These are phyloP conservation scores for Mormyrus hasselquistii DNA, from an alignment of 2,797 vertebrate species.

Conservation along the genomic window DNA sequence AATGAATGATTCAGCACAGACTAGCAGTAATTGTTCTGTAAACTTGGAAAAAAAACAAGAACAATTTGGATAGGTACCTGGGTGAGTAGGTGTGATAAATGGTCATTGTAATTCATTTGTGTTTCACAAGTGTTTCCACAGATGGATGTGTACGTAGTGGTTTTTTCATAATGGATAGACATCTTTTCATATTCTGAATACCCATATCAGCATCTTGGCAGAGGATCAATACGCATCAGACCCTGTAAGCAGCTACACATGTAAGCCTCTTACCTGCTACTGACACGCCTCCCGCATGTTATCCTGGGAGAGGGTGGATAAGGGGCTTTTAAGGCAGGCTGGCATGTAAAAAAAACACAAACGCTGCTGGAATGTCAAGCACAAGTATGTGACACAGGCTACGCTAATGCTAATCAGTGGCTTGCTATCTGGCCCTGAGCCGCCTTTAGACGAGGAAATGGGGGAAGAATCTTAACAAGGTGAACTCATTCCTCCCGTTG, in stretches of 20 bases:
- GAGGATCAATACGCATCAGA: neutral
- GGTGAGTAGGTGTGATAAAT: neutral
- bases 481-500: neutral
- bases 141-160: neutral
- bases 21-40: neutral
- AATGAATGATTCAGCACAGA: neutral
- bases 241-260: constrained; percentile 7
- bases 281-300: constrained; percentile 5
- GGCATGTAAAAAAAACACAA: neutral
- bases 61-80: neutral
- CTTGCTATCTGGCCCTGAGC: constrained; percentile 16
- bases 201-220: constrained; percentile 9
- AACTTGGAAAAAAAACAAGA: neutral
- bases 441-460: neutral
- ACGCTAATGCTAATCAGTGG: neutral
- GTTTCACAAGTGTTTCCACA: neutral
- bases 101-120: neutral
- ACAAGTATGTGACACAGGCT: neutral
- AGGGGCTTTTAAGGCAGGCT: constrained; percentile 10
- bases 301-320: constrained; percentile 11
- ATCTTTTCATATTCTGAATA: constrained; percentile 8
- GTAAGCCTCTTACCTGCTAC: constrained; percentile 22
- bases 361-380: constrained; percentile 14
- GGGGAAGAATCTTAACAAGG: constrained; percentile 22
- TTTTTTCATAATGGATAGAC: neutral